These are phyloP conservation scores for Diarsia rubi DNA, from an alignment of 2,888 invertebrate genomes.

Conservation along the genomic window DNA sequence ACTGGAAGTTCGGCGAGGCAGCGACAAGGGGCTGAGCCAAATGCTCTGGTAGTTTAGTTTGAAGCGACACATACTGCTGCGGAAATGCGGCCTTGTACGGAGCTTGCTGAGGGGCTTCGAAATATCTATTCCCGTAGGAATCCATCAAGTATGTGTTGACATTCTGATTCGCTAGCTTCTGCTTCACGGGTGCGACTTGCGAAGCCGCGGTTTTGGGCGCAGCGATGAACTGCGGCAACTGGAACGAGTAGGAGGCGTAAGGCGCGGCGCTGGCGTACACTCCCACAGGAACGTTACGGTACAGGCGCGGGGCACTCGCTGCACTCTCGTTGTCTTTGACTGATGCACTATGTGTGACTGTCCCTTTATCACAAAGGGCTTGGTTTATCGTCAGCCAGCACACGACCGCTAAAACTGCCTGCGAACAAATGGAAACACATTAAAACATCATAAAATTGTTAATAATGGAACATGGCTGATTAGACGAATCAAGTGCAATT, in stretches of 20 bases:
- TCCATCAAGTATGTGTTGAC: constrained; percentile 81
- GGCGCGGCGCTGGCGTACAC: constrained; percentile 85
- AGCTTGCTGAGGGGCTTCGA: constrained; percentile 78
- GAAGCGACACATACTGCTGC: constrained; percentile 84
- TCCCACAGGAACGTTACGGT: constrained; percentile 78
- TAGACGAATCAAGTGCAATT: constrained; percentile 15
- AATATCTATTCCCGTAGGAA: constrained; percentile 86
- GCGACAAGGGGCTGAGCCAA: constrained; percentile 83
- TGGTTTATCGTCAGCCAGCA: constrained; percentile 78
- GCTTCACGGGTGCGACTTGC: constrained; percentile 78
- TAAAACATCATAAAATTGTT: constrained; percentile 16
- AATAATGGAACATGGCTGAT: neutral
- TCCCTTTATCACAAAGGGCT: constrained; percentile 70
- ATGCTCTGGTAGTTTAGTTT: constrained; percentile 83
- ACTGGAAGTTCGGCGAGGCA: constrained; percentile 76
- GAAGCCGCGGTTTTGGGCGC: constrained; percentile 76
- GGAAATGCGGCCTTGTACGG: constrained; percentile 82
- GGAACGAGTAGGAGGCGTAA: constrained; percentile 82
- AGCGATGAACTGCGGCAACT: constrained; percentile 75
- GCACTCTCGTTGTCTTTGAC: constrained; percentile 79
- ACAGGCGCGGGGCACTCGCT: constrained; percentile 81
- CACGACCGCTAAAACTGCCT: constrained; percentile 79
- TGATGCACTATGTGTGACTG: constrained; percentile 69
- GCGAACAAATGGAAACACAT: constrained; percentile 70
- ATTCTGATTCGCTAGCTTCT: constrained; percentile 76